A percentile compares a stretch with the other conserved stretches of the same genome.
phyloP scores from a whole-genome alignment of 2,113 vertebrate species.

The Siphamia tubifer region DNA sequence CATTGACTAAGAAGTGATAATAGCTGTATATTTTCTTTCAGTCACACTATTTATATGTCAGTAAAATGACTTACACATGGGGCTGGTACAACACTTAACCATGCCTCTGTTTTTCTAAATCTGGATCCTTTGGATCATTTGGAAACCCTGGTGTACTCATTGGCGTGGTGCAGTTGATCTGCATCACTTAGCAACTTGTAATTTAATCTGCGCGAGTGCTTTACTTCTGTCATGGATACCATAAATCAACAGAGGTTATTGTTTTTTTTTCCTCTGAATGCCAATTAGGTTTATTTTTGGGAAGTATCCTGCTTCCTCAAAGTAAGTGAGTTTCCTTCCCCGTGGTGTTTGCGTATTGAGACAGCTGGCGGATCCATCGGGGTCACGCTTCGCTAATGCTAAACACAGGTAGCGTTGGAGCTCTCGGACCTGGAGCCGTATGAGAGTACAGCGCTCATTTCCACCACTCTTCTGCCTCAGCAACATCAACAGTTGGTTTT shows the following conservation, averaged over 20 bases:
- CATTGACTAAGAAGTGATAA: constrained; percentile 36
- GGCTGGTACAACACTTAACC: constrained; percentile 8
- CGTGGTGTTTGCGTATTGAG: constrained; percentile 7
- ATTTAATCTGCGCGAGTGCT: constrained; percentile 1
- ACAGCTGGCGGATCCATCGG: constrained; percentile 65
- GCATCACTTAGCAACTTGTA: constrained; percentile 5
- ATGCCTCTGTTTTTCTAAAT: constrained; percentile 8
- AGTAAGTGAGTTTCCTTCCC: constrained; percentile 11
- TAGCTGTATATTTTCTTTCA: constrained; percentile 41
- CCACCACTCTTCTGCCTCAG: background rate
- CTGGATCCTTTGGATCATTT: background rate
- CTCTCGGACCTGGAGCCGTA: constrained; percentile 5
- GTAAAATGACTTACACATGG: constrained; percentile 40
- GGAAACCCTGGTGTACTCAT: constrained; percentile 24
- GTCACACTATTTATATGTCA: constrained; percentile 46
- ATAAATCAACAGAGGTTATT: constrained; percentile 21
- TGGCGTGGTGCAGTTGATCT: constrained; percentile 13
- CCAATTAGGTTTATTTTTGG: constrained; percentile 3
- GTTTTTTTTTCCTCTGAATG: constrained; percentile 14
- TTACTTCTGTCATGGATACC: constrained; percentile 4
- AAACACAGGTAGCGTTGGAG: constrained; percentile 46
- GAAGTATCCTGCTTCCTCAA: constrained; percentile 18
- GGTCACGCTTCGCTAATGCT: constrained; percentile 30
- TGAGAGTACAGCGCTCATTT: background rate
- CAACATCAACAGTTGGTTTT: constrained; percentile 24